Evolutionary conservation across 1,140 invertebrate species (phyloP).

Genomic region (Macrosteles quadrilineatus): DNA sequence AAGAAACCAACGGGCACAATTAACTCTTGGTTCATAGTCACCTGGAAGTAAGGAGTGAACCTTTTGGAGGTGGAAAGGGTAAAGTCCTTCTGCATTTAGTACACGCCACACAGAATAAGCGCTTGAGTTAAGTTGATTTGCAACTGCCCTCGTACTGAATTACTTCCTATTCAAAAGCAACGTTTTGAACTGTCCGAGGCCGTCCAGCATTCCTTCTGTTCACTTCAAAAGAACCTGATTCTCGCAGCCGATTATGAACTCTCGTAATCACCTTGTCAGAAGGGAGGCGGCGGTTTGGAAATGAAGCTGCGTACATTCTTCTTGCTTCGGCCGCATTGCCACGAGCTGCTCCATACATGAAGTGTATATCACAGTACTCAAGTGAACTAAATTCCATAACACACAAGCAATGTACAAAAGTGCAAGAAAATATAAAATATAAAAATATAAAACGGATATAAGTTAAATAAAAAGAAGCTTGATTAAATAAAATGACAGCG

Average conservation of each 20-base stretch:
- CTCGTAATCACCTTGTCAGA: constrained; percentile 2
- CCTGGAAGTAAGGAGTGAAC: neutral
- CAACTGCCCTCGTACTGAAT: neutral
- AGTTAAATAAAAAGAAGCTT: neutral
- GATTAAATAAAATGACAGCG: neutral
- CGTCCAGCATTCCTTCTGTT: constrained; percentile 9
- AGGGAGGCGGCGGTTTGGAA: neutral
- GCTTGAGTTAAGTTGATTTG: neutral
- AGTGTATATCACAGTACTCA: constrained; percentile 9
- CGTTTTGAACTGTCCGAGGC: constrained; percentile 8
- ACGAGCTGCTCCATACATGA: constrained; percentile 1
- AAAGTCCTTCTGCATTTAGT: neutral
- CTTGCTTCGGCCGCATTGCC: neutral
- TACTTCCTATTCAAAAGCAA: constrained; percentile 4
- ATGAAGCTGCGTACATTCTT: neutral
- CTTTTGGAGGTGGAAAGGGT: constrained; percentile 9
- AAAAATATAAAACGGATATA: neutral
- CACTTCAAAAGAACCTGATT: constrained; percentile 6
- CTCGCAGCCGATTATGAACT: constrained; percentile 2
- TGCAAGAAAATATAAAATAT: neutral
- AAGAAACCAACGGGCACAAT: constrained; percentile 4
- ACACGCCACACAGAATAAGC: neutral
- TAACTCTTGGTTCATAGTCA: neutral
- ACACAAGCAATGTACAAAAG: neutral
- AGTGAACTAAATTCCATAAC: neutral